Conservation (phyloP, 2,797 vertebrate species). For the Spinibarbus caldwelli region DNA sequence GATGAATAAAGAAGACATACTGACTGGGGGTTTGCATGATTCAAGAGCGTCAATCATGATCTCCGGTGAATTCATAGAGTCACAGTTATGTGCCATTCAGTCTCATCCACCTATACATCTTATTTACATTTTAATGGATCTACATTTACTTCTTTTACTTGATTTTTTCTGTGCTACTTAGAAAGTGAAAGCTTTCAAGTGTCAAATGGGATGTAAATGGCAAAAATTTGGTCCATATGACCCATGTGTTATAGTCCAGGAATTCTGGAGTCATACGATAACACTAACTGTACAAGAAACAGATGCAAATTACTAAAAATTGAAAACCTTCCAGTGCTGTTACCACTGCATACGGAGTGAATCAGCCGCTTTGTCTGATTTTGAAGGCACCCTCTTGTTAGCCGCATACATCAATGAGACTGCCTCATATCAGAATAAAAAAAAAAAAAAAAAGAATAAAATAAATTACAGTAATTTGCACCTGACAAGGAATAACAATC, state of each 20-base stretch:
- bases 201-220: not conserved
- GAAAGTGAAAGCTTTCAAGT: not conserved
- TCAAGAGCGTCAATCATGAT: not conserved
- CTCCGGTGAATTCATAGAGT: not conserved
- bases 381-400: not conserved
- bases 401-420: too few species aligned
- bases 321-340: not conserved
- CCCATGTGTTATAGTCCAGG: not conserved
- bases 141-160: not conserved
- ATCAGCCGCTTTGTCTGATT: not conserved
- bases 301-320: not conserved
- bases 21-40: not conserved
- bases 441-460: too few species aligned
- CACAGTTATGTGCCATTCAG: not conserved
- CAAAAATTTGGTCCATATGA: not conserved
- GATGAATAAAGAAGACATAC: not conserved
- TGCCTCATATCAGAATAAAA: too few species aligned
- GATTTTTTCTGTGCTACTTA: too few species aligned
- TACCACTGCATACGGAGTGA: not conserved
- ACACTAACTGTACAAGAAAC: not conserved
- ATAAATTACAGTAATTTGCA: not conserved
- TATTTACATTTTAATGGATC: constrained; percentile 9
- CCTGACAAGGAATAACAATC: not conserved
- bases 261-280: not conserved
- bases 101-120: not conserved